phyloP scores from a whole-genome alignment of 2,888 invertebrate genomes.

The Eupeodes latifasciatus region DNA sequence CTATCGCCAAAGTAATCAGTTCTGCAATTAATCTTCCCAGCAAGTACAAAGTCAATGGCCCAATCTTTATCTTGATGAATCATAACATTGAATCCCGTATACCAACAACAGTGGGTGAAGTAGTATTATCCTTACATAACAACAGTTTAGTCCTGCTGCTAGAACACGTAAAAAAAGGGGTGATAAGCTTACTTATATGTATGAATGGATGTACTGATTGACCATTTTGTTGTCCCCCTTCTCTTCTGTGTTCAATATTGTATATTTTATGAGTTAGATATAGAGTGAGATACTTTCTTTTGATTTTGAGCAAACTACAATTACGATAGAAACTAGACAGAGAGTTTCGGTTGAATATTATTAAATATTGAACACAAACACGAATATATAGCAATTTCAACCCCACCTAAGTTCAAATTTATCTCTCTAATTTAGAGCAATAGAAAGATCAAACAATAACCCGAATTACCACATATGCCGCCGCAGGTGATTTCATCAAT shows the following conservation, averaged over 20 bases:
- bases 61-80: conserved; percentile 36
- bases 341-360: conserved; percentile 1
- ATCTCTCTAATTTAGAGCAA: conserved; percentile 36
- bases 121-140: conserved; percentile 31
- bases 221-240: conserved; percentile 53
- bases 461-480: conserved; percentile 52
- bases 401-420: conserved; percentile 25
- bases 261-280: not conserved
- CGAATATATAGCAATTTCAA: conserved; percentile 8
- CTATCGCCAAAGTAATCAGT: conserved; percentile 51
- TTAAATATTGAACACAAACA: not conserved
- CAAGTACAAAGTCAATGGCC: not conserved
- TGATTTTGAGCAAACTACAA: conserved; percentile 40
- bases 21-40: conserved; percentile 50
- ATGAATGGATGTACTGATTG: conserved; percentile 59
- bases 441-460: conserved; percentile 68
- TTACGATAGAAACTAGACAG: not conserved
- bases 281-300: not conserved
- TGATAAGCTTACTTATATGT: not conserved
- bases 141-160: conserved; percentile 33
- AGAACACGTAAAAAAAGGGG: conserved; percentile 51
- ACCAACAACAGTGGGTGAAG: conserved; percentile 27
- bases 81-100: not conserved
- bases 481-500: conserved; percentile 51
- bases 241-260: not conserved